A percentile compares a stretch with the other conserved stretches of the same genome.
Conservation (phyloP, 2,888 invertebrate genomes). For the Galeruca laticollis region DNA sequence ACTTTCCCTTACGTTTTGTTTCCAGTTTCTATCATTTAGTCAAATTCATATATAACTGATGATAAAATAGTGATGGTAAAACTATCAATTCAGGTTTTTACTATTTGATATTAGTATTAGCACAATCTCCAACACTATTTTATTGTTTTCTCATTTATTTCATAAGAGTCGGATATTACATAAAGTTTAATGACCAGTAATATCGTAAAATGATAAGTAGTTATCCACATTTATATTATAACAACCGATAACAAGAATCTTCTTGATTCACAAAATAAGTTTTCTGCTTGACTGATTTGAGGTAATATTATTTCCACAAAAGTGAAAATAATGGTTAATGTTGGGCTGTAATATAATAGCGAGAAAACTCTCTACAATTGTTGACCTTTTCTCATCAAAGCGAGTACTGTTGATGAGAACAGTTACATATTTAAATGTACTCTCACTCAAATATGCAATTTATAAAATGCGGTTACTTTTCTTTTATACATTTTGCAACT, state of each 20-base stretch:
- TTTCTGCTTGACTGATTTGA: not conserved
- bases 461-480: conserved; percentile 16
- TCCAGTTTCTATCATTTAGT: too few relatives aligned
- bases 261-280: not conserved
- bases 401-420: conserved; percentile 26
- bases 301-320: conserved; percentile 12
- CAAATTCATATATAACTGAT: too few relatives aligned
- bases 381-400: conserved; percentile 20
- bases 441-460: conserved; percentile 30
- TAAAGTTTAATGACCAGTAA: not conserved
- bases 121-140: not conserved
- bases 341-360: conserved; percentile 13
- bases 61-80: too few relatives aligned
- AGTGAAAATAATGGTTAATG: conserved; percentile 31
- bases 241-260: not conserved
- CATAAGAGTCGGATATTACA: not conserved
- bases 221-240: not conserved
- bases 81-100: too few relatives aligned
- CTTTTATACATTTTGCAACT: conserved; percentile 6
- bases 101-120: not conserved
- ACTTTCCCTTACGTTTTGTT: too few relatives aligned
- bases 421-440: conserved; percentile 32
- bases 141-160: too few relatives aligned
- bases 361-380: conserved; percentile 17
- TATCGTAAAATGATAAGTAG: not conserved